Evolutionary conservation across 2,113 vertebrate genomes (phyloP), one percentile per base, ranked within the genome.

Genomic region (Podiceps cristatus): DNA sequence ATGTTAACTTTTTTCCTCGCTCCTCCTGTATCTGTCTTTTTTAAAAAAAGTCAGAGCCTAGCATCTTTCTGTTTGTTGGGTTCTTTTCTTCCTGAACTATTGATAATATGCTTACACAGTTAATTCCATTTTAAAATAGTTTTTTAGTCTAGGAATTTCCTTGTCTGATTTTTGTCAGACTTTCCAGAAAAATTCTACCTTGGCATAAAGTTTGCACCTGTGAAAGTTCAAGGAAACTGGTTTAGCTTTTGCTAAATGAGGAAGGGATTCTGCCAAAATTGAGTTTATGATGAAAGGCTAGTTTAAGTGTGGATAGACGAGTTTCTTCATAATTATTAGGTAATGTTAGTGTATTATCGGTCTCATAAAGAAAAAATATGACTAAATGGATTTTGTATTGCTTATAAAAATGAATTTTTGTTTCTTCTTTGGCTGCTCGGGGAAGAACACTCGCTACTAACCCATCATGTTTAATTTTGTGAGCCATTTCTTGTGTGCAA

Each of bases 111-210:
- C 72, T 86, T 78, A 28, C 33, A 44, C 3, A 42, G 11, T 87
- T 87, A 75, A 89, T 95, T 92, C 60, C 13, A 64, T 78, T 88
- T 78, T 37, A 64, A 88, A 95, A 59, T 20, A 62, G 23, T 66
- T n/a, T 71, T 87, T 87, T 58, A 79, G 69, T 68, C 69, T 69
- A 42, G 66, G 69, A 95, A 85, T 91, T 95, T 93, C 58, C 66
- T 78, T 64, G 83, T 85, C 59, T 95, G 72, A 94, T 97, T 95
- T 92, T 20, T 23, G 17, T 89, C 79, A 92, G 72, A 82, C 49
- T 95, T 96, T 69, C 64, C 88, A 89, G 72, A 88, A 97, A 86
- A 88, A 72, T 76, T 96, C 31, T 68, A 60, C n/a, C 24, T 90
- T 93, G 78, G 49, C 63, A 62, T 45, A 44, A 93, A 91, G 3